Evolutionary conservation across 2,797 vertebrate species (phyloP), one percentile per base, ranked within the genome.

Genomic region (Sebastes hubbsi): DNA sequence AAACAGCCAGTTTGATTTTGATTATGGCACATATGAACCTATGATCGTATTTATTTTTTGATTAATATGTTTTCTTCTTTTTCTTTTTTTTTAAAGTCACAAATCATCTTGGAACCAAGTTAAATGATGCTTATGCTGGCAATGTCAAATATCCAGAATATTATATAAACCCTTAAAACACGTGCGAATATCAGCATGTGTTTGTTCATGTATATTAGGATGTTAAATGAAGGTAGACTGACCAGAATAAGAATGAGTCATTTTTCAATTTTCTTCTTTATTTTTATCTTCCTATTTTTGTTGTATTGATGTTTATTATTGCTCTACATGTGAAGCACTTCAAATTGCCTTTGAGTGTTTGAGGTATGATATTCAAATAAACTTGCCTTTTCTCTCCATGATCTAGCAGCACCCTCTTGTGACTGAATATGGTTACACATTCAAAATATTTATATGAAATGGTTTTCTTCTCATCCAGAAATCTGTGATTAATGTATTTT

Each of bases 351-450:
- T 12, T 68, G 34, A 42, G 38, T 16, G 8, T 49, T 62, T 65
- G 9, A 36, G 1, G 18, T 10, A 27, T 49, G 9, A 14, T 11
- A 0, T 20, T 61, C 10, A 82, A 66, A 25, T 52, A 25, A 84
- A 66, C 11, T 22, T 25, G 18, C 1, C 2, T 38, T 32, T 2
- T 36, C 12, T 34, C 10, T 72, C 3, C 12, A 66, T 69, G 49
- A 56, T 63, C 8, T 46, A 49, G 25, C 56, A 78, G 77, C 85
- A 4, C 89, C 84, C 81, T 24, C 91, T 84, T 69, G 81, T 89
- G 89, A 16, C 69, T 49, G 4, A 78, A 54, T 22, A 10, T 52
- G 42, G 29, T 61, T 9, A 10, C 11, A 80, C 56, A 42, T 42
- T 63, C 20, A 36, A 2, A 14, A 61, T 3, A n/a, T 2, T 56